Conservation (phyloP, 1,140 invertebrate species). For the Platyscapa corneri region DNA sequence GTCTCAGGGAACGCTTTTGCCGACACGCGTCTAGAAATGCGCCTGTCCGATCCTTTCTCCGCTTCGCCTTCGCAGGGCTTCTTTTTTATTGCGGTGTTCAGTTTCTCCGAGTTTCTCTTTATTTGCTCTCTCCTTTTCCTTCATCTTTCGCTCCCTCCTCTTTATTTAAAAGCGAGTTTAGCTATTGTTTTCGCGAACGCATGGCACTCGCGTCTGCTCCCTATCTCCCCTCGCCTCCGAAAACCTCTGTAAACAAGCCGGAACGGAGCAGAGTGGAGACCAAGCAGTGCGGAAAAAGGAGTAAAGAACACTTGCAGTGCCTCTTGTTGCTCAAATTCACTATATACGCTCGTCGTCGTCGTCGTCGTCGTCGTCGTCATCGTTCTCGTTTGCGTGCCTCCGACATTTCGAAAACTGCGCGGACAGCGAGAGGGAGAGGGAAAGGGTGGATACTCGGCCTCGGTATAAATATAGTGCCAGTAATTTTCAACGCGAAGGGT, state of each 20-base stretch:
- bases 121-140: not conserved
- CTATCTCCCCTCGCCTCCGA: constrained; percentile 36
- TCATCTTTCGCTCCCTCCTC: not conserved
- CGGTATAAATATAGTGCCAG: constrained; percentile 50
- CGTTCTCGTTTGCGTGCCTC: constrained; percentile 17
- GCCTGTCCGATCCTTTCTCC: not conserved
- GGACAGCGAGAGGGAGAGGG: not conserved
- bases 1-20: not conserved
- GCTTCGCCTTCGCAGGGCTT: not conserved
- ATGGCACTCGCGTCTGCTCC: constrained; percentile 39
- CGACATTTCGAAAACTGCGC: constrained; percentile 22
- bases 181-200: constrained; percentile 49
- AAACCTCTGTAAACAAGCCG: too few relatives aligned
- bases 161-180: constrained; percentile 34
- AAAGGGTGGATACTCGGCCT: constrained; percentile 18
- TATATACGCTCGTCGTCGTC: constrained; percentile 20
- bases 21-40: constrained; percentile 17
- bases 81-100: constrained; percentile 9
- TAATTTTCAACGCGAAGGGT: constrained; percentile 55
- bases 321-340: constrained; percentile 25
- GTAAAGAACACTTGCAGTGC: constrained; percentile 19
- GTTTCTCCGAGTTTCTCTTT: not conserved
- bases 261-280: constrained; percentile 11
- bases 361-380: constrained; percentile 10
- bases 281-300: not conserved